Evolutionary conservation across 1,140 invertebrate species (phyloP).

Genomic region (Hermetia illucens): DNA sequence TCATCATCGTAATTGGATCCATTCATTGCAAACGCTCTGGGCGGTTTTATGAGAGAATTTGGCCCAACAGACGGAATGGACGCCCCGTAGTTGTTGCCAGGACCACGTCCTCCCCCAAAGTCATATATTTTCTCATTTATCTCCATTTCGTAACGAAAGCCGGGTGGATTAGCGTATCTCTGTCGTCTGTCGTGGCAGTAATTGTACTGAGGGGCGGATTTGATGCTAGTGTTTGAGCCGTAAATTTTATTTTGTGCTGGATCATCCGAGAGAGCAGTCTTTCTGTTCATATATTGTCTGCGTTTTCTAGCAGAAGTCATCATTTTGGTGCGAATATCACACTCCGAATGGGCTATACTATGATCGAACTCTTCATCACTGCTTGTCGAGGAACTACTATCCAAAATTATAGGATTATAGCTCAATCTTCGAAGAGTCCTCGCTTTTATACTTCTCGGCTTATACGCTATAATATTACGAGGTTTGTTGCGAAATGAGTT

Average conservation of each 20-base stretch:
- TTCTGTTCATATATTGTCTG: slow-evolving; percentile 16
- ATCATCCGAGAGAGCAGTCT: slow-evolving; percentile 22
- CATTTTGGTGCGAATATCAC: slow-evolving; percentile 26
- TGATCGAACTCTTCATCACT: slow-evolving; percentile 21
- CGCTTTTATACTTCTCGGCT: slow-evolving; percentile 31
- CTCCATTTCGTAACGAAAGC: background rate
- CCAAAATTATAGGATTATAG: slow-evolving; percentile 36
- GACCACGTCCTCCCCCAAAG: slow-evolving; percentile 25
- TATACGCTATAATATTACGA: slow-evolving; percentile 12
- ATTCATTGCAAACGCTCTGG: slow-evolving; percentile 6
- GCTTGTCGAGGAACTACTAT: slow-evolving; percentile 28
- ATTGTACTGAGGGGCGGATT: slow-evolving; percentile 31
- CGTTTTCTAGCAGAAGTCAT: slow-evolving; percentile 12
- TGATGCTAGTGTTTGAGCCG: slow-evolving; percentile 31
- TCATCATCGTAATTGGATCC: slow-evolving; percentile 3
- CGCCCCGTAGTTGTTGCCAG: slow-evolving; percentile 22
- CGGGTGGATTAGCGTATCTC: background rate
- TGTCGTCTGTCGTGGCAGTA: slow-evolving; percentile 9
- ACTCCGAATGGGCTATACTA: slow-evolving; percentile 30
- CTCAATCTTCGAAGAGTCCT: slow-evolving; percentile 36
- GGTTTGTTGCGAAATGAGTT: slow-evolving; percentile 6
- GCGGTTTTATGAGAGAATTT: slow-evolving; percentile 3
- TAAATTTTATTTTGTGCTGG: slow-evolving; percentile 24
- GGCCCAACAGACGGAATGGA: slow-evolving; percentile 4
- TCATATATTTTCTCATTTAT: slow-evolving; percentile 24